Evolutionary conservation across 37 sponge, comb jelly and placozoan genomes (phyloP), one percentile per base, ranked within the genome.

Genomic region (Cliona cf. orientalis): DNA sequence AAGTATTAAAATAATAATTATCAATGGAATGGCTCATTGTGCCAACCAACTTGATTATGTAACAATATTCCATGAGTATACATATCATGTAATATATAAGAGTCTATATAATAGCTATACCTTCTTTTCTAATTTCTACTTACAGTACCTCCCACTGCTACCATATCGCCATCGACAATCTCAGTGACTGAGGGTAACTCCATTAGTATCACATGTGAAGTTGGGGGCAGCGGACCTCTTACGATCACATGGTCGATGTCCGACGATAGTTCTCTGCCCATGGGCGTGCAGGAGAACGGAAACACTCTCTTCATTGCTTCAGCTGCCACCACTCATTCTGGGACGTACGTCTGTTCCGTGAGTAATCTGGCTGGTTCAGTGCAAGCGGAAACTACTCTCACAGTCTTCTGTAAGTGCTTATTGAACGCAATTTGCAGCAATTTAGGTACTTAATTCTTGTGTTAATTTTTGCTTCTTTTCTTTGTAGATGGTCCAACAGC

Each of bases 401-500:
- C 25, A 64, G 45, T 76, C 5, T 29, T n/a, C 44, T 44, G 77
- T 76, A 42, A 76, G 64, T 39, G 31, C 38, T n/a, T n/a, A n/a
- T n/a, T n/a, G n/a, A n/a, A n/a, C n/a, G n/a, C n/a, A n/a, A n/a
- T n/a, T n/a, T n/a, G n/a, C n/a, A n/a, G n/a, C n/a, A n/a, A n/a
- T n/a, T n/a, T n/a, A n/a, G n/a, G n/a, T n/a, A n/a, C n/a, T n/a
- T n/a, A n/a, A n/a, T n/a, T n/a, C n/a, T n/a, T n/a, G n/a, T 23
- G 9, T 23, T 68, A 7, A 23, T 23, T 37, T 12, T 25, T 62
- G 23, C 69, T 79, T 57, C 46, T 37, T 22, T 38, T 42, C 44
- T 72, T 66, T 65, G 58, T 74, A 65, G 75, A 39, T n/a, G 67
- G 23, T 42, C 85, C 85, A 5, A 40, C 45, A 14, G 71, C 56